phyloP scores from a whole-genome alignment of 2,113 vertebrate genomes.

The Pelobates fuscus region DNA sequence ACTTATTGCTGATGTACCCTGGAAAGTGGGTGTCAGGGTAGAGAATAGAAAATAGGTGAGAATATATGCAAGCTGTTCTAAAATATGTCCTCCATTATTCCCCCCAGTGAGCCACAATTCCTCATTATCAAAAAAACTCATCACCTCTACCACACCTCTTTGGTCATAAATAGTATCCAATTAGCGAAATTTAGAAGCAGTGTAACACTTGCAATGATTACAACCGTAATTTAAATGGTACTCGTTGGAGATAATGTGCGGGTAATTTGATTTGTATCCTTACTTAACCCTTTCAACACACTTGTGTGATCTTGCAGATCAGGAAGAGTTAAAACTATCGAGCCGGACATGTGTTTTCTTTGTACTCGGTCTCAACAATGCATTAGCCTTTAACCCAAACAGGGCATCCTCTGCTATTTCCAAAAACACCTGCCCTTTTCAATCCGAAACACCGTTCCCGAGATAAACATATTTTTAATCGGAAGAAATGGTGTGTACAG shows the following conservation, averaged over 20 bases:
- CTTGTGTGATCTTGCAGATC: neutral
- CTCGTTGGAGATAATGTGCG: constrained; percentile 63
- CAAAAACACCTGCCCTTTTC: constrained; percentile 74
- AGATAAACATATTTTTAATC: constrained; percentile 79
- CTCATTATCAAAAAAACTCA: constrained; percentile 75
- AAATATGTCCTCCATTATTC: constrained; percentile 72
- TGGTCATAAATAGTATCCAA: constrained; percentile 84
- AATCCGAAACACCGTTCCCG: constrained; percentile 76
- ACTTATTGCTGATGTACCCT: constrained; percentile 86
- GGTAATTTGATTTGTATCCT: constrained; percentile 59
- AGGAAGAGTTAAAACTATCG: constrained; percentile 38
- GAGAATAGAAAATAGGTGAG: constrained; percentile 77
- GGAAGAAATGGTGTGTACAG: constrained; percentile 79
- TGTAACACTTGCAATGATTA: constrained; percentile 71
- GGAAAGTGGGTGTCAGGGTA: constrained; percentile 83
- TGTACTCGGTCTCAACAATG: constrained; percentile 57
- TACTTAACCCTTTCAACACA: constrained; percentile 59
- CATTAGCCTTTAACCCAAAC: constrained; percentile 57
- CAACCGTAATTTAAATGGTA: constrained; percentile 67
- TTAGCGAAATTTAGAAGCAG: constrained; percentile 77
- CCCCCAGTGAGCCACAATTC: constrained; percentile 69
- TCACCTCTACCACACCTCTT: constrained; percentile 82
- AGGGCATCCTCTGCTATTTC: constrained; percentile 62
- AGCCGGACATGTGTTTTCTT: constrained; percentile 65
- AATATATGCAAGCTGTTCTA: constrained; percentile 80